Conservation (phyloP, 2,113 vertebrate genomes). For the Columba janthina region DNA sequence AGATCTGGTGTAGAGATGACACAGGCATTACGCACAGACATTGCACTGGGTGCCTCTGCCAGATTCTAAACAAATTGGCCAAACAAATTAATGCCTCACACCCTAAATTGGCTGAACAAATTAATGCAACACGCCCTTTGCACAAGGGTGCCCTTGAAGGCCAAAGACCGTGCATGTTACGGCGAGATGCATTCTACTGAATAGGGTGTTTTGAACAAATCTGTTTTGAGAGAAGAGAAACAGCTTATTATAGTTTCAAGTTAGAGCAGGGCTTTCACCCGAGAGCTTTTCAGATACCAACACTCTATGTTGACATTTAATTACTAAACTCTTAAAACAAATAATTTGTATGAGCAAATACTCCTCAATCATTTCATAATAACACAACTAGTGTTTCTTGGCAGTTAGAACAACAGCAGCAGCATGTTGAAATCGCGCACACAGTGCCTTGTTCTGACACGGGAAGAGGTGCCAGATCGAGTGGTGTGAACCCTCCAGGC, state of each 20-base stretch:
- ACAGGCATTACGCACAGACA: conserved; percentile 24
- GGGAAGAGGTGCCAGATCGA: conserved; percentile 64
- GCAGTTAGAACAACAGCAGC: conserved; percentile 69
- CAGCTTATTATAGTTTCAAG: conserved; percentile 30
- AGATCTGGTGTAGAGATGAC: conserved; percentile 46
- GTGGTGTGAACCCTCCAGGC: conserved; percentile 52
- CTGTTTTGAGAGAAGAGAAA: conserved; percentile 2
- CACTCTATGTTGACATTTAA: conserved; percentile 50
- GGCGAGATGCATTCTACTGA: conserved; percentile 12
- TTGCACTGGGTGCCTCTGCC: conserved; percentile 26
- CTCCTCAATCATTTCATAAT: conserved; percentile 72
- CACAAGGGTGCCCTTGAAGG: conserved; percentile 57
- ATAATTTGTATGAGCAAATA: conserved; percentile 75
- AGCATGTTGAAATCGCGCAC: conserved; percentile 74
- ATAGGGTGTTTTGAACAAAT: conserved; percentile 24
- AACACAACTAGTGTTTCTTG: conserved; percentile 74
- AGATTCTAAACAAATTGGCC: conserved; percentile 73
- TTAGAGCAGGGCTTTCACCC: conserved; percentile 10
- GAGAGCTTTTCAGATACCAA: not conserved
- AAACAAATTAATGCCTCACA: conserved; percentile 69
- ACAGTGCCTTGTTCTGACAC: conserved; percentile 72
- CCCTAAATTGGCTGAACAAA: conserved; percentile 67
- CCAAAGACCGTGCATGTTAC: conserved; percentile 15
- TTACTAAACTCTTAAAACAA: conserved; percentile 69
- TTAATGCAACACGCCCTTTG: conserved; percentile 66